Percentiles rank a stretch among this genome's conserved stretches.
phyloP scores from a whole-genome alignment of 2,113 vertebrate species.

The human region GRCh38 chr18:10905501-10906000 shows the following conservation, averaged over 20 bases:
- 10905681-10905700: not conserved
- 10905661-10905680: rapidly evolving
- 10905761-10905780: not conserved
- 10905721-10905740: not conserved
- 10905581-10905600: too few species aligned
- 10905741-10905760: not conserved
- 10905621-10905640: not conserved
- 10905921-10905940: not conserved
- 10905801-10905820: too few species aligned
- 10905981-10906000: not conserved
- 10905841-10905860: too few species aligned
- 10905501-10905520: too few species aligned
- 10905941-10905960: not conserved
- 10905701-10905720: not conserved
- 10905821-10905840: rapidly evolving
- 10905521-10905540: too few species aligned
- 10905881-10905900: not conserved
- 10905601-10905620: not conserved
- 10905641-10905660: not conserved
- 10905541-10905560: too few species aligned
- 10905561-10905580: too few species aligned
- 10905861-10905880: not conserved
- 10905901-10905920: not conserved
- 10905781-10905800: not conserved
- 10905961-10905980: not conserved